Conservation (phyloP, 2,797 vertebrate species). For the Glossophaga mutica region DNA sequence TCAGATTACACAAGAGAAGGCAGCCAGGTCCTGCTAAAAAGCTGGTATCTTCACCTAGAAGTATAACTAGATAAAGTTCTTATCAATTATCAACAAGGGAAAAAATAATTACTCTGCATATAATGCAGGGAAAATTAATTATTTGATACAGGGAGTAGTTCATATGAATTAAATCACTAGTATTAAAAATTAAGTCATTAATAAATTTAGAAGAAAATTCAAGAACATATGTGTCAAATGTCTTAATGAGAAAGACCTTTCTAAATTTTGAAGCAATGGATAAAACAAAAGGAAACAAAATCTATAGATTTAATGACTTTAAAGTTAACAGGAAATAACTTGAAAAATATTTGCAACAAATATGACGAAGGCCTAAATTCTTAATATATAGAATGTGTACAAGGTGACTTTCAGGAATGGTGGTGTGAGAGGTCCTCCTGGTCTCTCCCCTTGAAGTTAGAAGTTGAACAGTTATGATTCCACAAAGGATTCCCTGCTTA, state of each 20-base stretch:
- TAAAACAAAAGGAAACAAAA: not conserved
- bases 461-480: not conserved
- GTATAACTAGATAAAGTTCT: not conserved
- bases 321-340: not conserved
- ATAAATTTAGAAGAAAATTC: not conserved
- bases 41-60: not conserved
- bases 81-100: not conserved
- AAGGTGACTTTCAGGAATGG: not conserved
- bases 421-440: not conserved
- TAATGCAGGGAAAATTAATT: not conserved
- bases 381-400: not conserved
- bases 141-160: not conserved
- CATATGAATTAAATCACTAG: not conserved
- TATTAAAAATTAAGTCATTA: not conserved
- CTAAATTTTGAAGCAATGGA: slow-evolving; percentile 7
- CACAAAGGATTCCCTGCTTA: not conserved
- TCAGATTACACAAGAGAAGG: not conserved
- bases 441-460: not conserved
- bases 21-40: not conserved
- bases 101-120: not conserved
- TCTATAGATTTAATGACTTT: not conserved
- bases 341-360: not conserved
- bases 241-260: not conserved
- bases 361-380: not conserved
- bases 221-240: not conserved